Evolutionary conservation across 2,888 invertebrate species (phyloP).

Genomic region (Crocallis elinguaria): DNA sequence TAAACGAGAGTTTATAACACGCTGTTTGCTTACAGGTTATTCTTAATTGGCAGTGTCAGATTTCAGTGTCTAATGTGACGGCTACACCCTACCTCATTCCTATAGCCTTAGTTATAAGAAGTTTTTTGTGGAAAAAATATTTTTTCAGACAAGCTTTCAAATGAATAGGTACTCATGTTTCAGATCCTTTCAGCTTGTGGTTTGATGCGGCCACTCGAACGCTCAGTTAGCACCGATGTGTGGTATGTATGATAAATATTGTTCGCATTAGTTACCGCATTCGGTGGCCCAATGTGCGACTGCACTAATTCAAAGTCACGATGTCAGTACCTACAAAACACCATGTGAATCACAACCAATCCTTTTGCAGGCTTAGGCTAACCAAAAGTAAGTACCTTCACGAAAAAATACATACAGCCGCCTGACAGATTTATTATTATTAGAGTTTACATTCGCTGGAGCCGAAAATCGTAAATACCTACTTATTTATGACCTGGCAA

Average conservation of each 20-base stretch:
- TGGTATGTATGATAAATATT: too few species aligned
- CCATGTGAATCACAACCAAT: neutral
- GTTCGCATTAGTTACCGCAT: too few species aligned
- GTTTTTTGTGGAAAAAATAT: too few species aligned
- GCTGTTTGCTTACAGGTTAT: slow-evolving; percentile 4
- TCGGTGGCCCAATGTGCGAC: too few species aligned
- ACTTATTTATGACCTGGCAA: slow-evolving; percentile 19
- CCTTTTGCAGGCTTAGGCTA: slow-evolving; percentile 4
- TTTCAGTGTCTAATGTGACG: neutral
- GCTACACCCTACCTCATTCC: too few species aligned
- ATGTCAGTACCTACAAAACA: neutral
- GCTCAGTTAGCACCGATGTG: too few species aligned
- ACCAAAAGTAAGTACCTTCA: slow-evolving; percentile 19
- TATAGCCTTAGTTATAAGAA: too few species aligned
- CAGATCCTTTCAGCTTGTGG: too few species aligned
- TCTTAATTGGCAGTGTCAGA: neutral
- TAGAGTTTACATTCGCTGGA: slow-evolving; percentile 22
- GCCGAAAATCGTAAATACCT: slow-evolving; percentile 27
- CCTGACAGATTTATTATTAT: slow-evolving; percentile 29
- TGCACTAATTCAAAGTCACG: too few species aligned
- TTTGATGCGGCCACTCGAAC: too few species aligned
- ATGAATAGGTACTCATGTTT: too few species aligned
- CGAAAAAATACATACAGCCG: slow-evolving; percentile 22
- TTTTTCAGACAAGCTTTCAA: too few species aligned
- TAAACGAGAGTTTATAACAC: neutral